These are phyloP conservation scores for Halocaridina rubra DNA, from an alignment of 2,888 invertebrate species.

Conservation along the genomic window DNA sequence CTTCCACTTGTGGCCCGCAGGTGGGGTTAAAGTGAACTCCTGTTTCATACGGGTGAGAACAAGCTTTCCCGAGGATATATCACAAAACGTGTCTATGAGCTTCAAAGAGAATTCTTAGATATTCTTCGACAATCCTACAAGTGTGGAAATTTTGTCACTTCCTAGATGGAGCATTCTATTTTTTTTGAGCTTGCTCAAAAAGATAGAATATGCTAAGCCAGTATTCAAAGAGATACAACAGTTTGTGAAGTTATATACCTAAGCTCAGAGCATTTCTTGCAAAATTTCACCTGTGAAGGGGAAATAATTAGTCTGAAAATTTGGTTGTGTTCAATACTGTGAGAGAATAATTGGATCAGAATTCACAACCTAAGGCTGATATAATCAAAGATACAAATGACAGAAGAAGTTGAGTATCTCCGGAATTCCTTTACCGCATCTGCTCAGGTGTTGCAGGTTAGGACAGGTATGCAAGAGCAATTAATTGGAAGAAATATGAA, in stretches of 20 bases:
- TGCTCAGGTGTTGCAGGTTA: conserved; percentile 32
- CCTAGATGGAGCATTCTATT: conserved; percentile 13
- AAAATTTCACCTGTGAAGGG: conserved; percentile 35
- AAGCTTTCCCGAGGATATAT: conserved; percentile 35
- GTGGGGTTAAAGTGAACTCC: conserved; percentile 34
- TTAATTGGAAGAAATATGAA: conserved; percentile 26
- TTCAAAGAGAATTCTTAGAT: conserved; percentile 20
- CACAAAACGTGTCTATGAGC: conserved; percentile 35
- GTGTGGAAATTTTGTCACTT: conserved; percentile 34
- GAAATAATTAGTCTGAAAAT: conserved; percentile 27
- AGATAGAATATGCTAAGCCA: conserved; percentile 25
- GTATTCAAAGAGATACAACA: conserved; percentile 27
- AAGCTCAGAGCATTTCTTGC: conserved; percentile 29
- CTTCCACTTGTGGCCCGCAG: no score
- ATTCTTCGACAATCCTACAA: conserved; percentile 7
- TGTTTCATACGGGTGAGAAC: conserved; percentile 31
- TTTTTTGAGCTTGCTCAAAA: conserved; percentile 20
- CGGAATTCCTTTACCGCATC: conserved; percentile 23
- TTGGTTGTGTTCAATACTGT: conserved; percentile 28
- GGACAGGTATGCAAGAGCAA: conserved; percentile 42
- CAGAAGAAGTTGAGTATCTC: conserved; percentile 13
- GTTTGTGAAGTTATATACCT: conserved; percentile 35
- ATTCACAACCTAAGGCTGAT: conserved; percentile 24
- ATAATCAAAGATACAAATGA: background rate
- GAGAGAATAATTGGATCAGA: conserved; percentile 18